These are phyloP conservation scores for Fistularia tabacaria DNA, from an alignment of 2,797 vertebrate species.

Conservation along the genomic window DNA sequence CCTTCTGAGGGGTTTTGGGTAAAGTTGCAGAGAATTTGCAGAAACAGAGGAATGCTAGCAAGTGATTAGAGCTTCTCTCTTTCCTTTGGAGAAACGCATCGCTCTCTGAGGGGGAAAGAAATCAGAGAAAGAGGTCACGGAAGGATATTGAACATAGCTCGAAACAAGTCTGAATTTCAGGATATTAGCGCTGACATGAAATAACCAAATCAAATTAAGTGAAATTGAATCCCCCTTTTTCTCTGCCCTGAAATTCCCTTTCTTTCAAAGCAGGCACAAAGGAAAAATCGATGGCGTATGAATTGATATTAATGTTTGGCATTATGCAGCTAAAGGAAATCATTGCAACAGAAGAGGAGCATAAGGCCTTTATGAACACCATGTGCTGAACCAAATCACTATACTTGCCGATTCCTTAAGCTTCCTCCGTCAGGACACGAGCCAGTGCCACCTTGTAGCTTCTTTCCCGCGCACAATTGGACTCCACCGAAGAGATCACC, in stretches of 20 bases:
- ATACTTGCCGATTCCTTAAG: conserved; percentile 39
- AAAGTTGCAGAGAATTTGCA: conserved; percentile 39
- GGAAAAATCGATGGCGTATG: conserved; percentile 69
- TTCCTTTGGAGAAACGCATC: conserved; percentile 51
- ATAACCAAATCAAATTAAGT: conserved; percentile 77
- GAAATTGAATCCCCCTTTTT: conserved; percentile 63
- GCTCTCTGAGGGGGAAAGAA: conserved; percentile 52
- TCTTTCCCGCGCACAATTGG: conserved; percentile 12
- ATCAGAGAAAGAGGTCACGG: conserved; percentile 60
- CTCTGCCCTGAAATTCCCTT: conserved; percentile 46
- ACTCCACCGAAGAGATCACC: conserved; percentile 7
- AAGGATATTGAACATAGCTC: conserved; percentile 66
- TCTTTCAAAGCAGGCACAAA: conserved; percentile 48
- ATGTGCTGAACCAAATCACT: conserved; percentile 59
- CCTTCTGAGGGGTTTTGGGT: conserved; percentile 44
- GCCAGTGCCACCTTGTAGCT: conserved; percentile 18
- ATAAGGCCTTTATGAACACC: conserved; percentile 69
- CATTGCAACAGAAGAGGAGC: conserved; percentile 57
- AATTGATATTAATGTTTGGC: conserved; percentile 77
- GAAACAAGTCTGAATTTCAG: conserved; percentile 71
- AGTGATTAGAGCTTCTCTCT: conserved; percentile 42
- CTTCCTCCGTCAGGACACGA: conserved; percentile 42
- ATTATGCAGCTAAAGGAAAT: conserved; percentile 73
- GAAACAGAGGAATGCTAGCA: conserved; percentile 19
- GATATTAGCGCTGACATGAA: conserved; percentile 70